These are phyloP conservation scores for Diceros bicornis DNA, from an alignment of 2,797 vertebrate genomes.

Conservation along the genomic window DNA sequence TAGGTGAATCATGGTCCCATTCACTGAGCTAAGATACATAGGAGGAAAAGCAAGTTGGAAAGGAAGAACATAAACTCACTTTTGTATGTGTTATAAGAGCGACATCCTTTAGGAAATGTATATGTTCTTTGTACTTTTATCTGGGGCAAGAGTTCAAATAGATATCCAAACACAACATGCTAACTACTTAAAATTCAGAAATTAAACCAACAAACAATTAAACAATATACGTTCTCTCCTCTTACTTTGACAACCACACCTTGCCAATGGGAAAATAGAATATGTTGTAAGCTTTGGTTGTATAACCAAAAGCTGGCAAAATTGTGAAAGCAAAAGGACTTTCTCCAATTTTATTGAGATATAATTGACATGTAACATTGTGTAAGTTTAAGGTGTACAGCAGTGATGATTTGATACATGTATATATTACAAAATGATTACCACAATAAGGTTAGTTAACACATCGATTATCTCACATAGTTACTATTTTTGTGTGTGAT, in stretches of 20 bases:
- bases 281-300: neutral
- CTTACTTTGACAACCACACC: neutral
- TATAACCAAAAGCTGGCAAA: neutral
- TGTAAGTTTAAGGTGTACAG: neutral
- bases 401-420: neutral
- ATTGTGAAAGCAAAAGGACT: neutral
- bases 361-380: neutral
- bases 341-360: neutral
- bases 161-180: neutral
- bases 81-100: neutral
- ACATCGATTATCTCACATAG: neutral
- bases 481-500: neutral
- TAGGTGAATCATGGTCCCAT: neutral
- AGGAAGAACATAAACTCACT: neutral
- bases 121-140: neutral
- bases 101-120: neutral
- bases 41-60: neutral
- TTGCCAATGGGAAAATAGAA: neutral
- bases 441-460: neutral
- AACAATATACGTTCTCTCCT: neutral
- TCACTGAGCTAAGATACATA: neutral
- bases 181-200: constrained; percentile 25
- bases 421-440: neutral
- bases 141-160: neutral
- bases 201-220: neutral